Conservation (phyloP, 2,113 vertebrate genomes). For the Pterophyllum scalare region DNA sequence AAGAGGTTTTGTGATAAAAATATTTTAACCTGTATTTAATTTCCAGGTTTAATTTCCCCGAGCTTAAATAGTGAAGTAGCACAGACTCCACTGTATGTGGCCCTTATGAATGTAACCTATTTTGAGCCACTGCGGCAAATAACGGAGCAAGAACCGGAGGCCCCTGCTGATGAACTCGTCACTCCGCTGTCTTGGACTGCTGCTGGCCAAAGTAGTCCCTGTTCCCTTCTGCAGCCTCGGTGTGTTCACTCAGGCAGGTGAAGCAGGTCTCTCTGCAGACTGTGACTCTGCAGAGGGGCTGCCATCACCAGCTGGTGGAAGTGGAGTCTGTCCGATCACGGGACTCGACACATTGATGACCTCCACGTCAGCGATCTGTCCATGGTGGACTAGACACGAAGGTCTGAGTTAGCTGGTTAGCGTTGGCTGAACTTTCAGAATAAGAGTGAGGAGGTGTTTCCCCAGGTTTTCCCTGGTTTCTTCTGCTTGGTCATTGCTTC, state of each 20-base stretch:
- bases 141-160: not conserved
- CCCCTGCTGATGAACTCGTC: not conserved
- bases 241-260: not conserved
- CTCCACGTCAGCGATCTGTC: accelerated
- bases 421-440: not conserved
- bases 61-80: no score
- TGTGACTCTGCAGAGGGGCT: not conserved
- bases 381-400: not conserved
- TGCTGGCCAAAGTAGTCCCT: not conserved
- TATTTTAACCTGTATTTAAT: no score
- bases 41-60: no score
- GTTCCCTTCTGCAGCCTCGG: not conserved
- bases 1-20: no score
- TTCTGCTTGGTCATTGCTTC: no score
- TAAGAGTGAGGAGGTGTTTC: not conserved
- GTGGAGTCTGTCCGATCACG: not conserved
- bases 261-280: not conserved
- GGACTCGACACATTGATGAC: accelerated
- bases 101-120: accelerated
- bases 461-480: no score
- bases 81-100: no score
- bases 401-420: not conserved
- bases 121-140: not conserved
- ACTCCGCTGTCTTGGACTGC: not conserved
- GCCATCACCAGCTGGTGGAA: not conserved